Conservation (phyloP, 2,888 invertebrate genomes). For the Metallyticus violacea region DNA sequence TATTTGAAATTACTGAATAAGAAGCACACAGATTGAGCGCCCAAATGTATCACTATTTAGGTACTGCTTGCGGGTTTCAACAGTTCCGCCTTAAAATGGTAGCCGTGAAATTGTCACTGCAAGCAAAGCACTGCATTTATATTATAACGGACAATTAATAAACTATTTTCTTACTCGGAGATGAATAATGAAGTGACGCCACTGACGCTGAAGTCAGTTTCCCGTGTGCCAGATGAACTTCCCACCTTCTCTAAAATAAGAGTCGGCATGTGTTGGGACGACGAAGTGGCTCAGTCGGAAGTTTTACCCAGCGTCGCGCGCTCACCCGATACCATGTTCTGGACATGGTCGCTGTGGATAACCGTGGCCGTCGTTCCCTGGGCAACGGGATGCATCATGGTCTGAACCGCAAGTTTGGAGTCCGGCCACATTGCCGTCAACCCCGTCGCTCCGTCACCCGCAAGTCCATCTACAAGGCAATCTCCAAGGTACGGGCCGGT, state of each 20-base stretch:
- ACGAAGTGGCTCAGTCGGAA: neutral
- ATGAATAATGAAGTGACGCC: too few relatives aligned
- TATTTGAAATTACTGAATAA: too few relatives aligned
- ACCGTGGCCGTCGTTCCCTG: neutral
- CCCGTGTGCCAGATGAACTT: neutral
- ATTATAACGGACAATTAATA: too few relatives aligned
- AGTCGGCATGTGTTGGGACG: neutral
- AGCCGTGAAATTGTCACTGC: too few relatives aligned
- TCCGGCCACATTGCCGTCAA: conserved; percentile 19
- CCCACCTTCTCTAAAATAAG: neutral
- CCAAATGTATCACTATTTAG: too few relatives aligned
- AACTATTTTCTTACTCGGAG: too few relatives aligned
- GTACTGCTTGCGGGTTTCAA: too few relatives aligned
- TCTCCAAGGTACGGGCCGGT: conserved; percentile 2
- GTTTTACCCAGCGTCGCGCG: too few relatives aligned
- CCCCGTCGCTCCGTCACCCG: neutral
- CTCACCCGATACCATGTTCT: neutral
- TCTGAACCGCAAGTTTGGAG: conserved; percentile 18
- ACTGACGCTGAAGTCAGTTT: neutral
- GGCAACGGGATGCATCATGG: conserved; percentile 1
- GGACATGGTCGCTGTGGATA: neutral
- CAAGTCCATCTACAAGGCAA: neutral
- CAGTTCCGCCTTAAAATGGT: too few relatives aligned
- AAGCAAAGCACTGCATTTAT: too few relatives aligned
- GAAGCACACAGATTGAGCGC: too few relatives aligned